Evolutionary conservation across 2,797 vertebrate species (phyloP).

Genomic region (Micrastur ruficollis): DNA sequence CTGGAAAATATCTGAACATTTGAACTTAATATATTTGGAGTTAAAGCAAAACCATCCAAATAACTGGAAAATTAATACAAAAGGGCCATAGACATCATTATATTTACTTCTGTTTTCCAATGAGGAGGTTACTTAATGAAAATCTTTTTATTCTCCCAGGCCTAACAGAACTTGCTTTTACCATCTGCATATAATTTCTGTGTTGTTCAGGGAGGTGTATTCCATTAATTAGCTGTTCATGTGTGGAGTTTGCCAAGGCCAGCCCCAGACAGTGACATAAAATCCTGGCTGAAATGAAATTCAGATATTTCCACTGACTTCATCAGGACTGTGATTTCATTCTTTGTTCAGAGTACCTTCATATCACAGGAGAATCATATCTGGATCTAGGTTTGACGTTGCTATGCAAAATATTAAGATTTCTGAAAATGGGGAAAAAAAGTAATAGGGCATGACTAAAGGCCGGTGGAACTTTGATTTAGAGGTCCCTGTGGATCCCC

Average conservation of each 20-base stretch:
- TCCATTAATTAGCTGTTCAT: not conserved
- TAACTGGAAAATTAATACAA: not conserved
- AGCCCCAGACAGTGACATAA: not conserved
- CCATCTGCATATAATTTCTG: constrained; percentile 1
- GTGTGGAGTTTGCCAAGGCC: not conserved
- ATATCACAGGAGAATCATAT: not conserved
- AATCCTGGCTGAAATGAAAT: not conserved
- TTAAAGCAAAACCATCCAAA: not conserved
- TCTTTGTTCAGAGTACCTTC: not conserved
- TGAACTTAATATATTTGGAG: not conserved
- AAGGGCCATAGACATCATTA: not conserved
- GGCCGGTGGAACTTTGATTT: not conserved
- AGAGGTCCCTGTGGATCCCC: not conserved
- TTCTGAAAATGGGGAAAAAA: not conserved
- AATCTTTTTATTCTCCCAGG: not conserved
- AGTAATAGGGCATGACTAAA: not conserved
- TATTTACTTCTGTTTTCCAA: not conserved
- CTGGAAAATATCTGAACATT: not conserved
- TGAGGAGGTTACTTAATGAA: not conserved
- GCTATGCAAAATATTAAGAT: not conserved
- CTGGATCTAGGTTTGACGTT: not conserved
- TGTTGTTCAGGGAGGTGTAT: not conserved
- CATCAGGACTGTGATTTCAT: not conserved
- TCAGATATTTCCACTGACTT: not conserved
- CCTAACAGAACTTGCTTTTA: not conserved